Base-by-base conservation (phyloP, 2,797 vertebrate species). In the Sebastes vulpes region DNA sequence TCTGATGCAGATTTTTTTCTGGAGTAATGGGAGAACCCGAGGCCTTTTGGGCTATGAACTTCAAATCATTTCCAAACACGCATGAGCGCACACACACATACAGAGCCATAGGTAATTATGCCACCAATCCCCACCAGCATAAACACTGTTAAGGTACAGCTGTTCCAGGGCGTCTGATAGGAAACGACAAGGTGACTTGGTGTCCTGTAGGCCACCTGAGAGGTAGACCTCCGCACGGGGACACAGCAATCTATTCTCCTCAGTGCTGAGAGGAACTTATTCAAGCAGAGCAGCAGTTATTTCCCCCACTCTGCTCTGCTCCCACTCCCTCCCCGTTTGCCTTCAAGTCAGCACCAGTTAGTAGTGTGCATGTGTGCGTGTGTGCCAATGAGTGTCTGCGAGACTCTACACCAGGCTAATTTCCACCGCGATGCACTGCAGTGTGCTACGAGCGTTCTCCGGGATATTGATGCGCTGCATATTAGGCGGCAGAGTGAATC, bases 131-230 rank as follows among this genome's bases (percentile, higher is more conserved):
- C 90, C 86, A 82, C 67, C 72, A 83, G 86, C 80, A 76, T 82
- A 72, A 85, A 87, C 88, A 85, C 58, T 74, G 21, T 32, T 79
- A 77, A 82, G 87, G 90, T 93, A 90, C 94, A 94, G 88, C 91
- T 92, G 92, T 91, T 94, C 72, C 70, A 70, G 75, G 91, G 89
- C 74, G 89, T 91, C 81, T 83, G 84, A 94, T 89, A 90, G 91
- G 88, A 94, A 94, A 93, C 76, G 92, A 93, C 93, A 93, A 94
- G 92, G 92, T 95, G 94, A 94, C 94, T 92, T 66, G 82, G 81
- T 91, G 91, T 95, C 91, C 92, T 89, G 64, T 73, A 20, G 92
- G 91, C 92, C 93, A 95, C 93, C 93, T 93, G 94, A 95, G 91
- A 94, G 86, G 81, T 71, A 74, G 61, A 65, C 57, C 75, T 82